Base-by-base conservation (phyloP, 2,797 vertebrate genomes). In the Aulostomus chinensis region DNA sequence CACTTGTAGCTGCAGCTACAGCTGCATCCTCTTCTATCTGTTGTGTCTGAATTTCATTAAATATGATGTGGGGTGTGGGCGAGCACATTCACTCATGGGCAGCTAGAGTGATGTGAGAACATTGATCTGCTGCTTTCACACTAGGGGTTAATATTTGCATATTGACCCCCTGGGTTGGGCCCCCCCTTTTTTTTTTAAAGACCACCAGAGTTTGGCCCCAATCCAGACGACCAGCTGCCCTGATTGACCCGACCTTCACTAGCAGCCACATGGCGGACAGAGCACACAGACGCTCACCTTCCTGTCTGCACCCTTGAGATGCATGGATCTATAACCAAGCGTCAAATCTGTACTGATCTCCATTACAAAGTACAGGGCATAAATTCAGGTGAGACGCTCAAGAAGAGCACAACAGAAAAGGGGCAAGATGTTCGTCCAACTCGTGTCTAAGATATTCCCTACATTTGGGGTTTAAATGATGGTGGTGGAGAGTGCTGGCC, bases 131-230 rank as follows among this genome's bases (percentile, higher is more conserved):
- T 60, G 65, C 63, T 83, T 81, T 87, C 81, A 75, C 54, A 65
- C 31, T n/a, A n/a, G 73, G 60, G 83, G 81, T 84, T 65, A 73
- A 47, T 59, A 89, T 92, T 89, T 90, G 81, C 85, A 90, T 90
- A 67, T 76, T 89, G 83, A 87, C 81, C 84, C 68, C 71, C 26
- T 51, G 59, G 51, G 60, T 13, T 52, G 58, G 58, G 76, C 76
- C 78, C 57, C 56, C 41, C 83, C 66, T 62, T 65, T 67, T 79
- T 71, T 18, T 48, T 56, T 49, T 36, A n/a, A 9, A 73, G 76
- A 80, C 68, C 81, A 79, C 67, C 51, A 33, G 50, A 59, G 72
- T 63, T 16, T 39, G 53, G 73, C 61, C 70, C 33, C 9, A 11
- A 45, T 64, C 52, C 72, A 76, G 64, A 64, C 77, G 65, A 68